phyloP scores from a whole-genome alignment of 2,797 vertebrate genomes.

The Gymnopithys bicolor region DNA sequence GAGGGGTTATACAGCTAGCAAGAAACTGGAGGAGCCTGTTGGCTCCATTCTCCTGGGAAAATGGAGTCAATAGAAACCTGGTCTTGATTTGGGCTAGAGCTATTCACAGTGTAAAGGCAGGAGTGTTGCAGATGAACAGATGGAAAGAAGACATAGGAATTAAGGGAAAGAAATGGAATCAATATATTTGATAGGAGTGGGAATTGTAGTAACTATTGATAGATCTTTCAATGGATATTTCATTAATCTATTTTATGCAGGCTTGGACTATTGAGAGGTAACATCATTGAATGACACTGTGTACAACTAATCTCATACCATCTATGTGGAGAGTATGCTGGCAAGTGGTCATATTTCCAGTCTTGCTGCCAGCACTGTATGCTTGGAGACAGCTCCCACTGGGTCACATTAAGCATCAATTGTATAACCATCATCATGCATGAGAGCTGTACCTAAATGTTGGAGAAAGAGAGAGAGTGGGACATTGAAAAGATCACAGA shows the following conservation, averaged over 20 bases:
- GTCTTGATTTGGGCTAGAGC: neutral
- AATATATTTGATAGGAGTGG: neutral
- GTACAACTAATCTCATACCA: neutral
- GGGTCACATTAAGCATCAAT: neutral
- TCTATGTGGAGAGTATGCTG: neutral
- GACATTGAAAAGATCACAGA: neutral
- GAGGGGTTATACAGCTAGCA: fast-evolving
- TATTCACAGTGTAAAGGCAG: neutral
- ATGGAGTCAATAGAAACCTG: neutral
- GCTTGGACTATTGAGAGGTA: neutral
- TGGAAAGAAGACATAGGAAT: neutral
- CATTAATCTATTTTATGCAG: neutral
- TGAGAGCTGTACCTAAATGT: neutral
- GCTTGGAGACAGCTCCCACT: neutral
- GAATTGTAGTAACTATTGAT: neutral
- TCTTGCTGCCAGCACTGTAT: neutral
- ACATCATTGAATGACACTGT: neutral
- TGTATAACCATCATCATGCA: neutral
- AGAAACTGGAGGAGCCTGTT: neutral
- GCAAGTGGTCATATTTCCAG: neutral
- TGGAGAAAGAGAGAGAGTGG: neutral
- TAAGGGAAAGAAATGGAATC: neutral
- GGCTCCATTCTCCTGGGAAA: neutral
- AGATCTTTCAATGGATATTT: neutral
- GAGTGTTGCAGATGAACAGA: neutral